phyloP scores from a whole-genome alignment of 2,888 invertebrate species.

The Sinelater perroti region DNA sequence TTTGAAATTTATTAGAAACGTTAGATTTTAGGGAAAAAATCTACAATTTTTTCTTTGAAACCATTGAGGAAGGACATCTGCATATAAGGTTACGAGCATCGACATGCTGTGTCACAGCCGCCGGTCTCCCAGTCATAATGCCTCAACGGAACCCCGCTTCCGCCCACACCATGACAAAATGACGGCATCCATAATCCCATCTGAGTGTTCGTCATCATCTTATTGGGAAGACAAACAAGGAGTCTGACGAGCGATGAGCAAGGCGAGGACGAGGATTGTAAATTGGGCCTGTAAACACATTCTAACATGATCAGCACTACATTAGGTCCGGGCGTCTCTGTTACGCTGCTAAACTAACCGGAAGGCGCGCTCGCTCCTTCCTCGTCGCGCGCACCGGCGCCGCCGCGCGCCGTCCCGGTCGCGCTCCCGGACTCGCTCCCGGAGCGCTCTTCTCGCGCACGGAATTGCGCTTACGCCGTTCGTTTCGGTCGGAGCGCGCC shows the following conservation, averaged over 20 bases:
- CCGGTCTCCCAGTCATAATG: conserved; percentile 19
- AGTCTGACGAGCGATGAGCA: conserved; percentile 56
- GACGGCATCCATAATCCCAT: conserved; percentile 40
- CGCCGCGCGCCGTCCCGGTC: conserved; percentile 25
- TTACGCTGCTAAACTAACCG: conserved; percentile 60
- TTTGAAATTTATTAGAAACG: no score
- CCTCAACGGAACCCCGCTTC: conserved; percentile 19
- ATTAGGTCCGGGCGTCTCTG: conserved; percentile 60
- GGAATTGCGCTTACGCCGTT: conserved; percentile 28
- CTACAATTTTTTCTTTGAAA: no score
- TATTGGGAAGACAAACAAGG: conserved; percentile 60
- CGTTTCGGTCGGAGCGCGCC: conserved; percentile 29
- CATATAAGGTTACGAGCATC: no score
- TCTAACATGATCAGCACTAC: conserved; percentile 64
- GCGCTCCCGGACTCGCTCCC: conserved; percentile 25
- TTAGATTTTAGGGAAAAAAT: no score
- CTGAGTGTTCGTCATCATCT: conserved; percentile 54
- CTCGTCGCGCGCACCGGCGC: conserved; percentile 22
- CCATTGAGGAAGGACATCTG: no score
- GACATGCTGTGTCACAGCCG: conserved; percentile 9
- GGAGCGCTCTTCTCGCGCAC: conserved; percentile 34
- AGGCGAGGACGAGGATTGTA: conserved; percentile 60
- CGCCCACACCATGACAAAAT: conserved; percentile 35
- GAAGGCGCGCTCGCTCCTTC: conserved; percentile 44
- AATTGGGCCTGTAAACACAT: conserved; percentile 63